A percentile compares a stretch with the other conserved stretches of the same genome.
These are phyloP conservation scores for Drosophila guanche DNA, from an alignment of 1,140 invertebrate species.

Conservation along the genomic window DNA sequence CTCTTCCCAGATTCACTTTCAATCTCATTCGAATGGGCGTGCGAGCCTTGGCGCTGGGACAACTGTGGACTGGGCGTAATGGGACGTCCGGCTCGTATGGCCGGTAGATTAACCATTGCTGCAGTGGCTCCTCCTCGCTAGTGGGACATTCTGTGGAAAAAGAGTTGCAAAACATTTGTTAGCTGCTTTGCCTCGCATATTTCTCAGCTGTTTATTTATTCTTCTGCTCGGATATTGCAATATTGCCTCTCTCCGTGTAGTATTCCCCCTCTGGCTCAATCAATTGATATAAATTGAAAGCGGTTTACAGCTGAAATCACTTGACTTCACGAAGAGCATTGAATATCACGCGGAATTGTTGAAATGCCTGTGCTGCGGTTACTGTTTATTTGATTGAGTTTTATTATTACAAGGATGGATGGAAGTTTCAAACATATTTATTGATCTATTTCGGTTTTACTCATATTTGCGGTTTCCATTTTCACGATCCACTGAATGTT, in stretches of 20 bases:
- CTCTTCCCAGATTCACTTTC: constrained; percentile 12
- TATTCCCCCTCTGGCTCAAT: background rate
- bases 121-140: constrained; percentile 15
- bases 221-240: constrained; percentile 11
- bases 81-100: constrained; percentile 30
- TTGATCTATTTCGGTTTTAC: too few species aligned
- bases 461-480: too few species aligned
- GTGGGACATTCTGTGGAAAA: constrained; percentile 49
- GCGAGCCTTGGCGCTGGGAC: constrained; percentile 12
- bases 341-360: constrained; percentile 60
- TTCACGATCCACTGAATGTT: too few species aligned
- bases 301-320: constrained; percentile 63
- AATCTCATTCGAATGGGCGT: constrained; percentile 21
- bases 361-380: constrained; percentile 51
- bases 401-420: constrained; percentile 10
- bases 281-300: constrained; percentile 74
- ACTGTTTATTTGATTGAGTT: constrained; percentile 43
- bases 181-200: background rate
- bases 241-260: background rate
- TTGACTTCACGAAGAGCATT: constrained; percentile 48
- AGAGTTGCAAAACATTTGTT: constrained; percentile 12
- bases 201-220: constrained; percentile 32
- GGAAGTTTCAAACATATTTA: constrained; percentile 2
- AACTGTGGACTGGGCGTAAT: constrained; percentile 42
- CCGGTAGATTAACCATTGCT: constrained; percentile 54